Percentiles rank a stretch among this genome's conserved stretches.
phyloP scores from a whole-genome alignment of 2,113 vertebrate species.

The Eptesicus fuscus region DNA sequence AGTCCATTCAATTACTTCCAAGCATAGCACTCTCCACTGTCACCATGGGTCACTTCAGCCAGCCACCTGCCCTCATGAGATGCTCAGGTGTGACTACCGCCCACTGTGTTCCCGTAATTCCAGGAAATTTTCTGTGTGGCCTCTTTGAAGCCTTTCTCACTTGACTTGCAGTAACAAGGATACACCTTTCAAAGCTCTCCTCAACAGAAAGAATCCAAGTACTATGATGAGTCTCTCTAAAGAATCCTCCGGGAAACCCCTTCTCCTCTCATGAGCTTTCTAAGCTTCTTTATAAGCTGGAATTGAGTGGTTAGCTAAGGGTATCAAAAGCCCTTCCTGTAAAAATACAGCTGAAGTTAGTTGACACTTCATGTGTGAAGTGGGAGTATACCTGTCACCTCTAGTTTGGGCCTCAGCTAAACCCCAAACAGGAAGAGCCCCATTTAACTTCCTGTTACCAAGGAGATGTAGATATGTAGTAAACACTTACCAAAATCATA shows the following conservation, averaged over 20 bases:
- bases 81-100: background rate
- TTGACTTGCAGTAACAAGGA: background rate
- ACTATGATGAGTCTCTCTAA: background rate
- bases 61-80: background rate
- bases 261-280: background rate
- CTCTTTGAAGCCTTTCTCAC: background rate
- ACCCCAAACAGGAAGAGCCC: slow-evolving; percentile 35
- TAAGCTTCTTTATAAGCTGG: background rate
- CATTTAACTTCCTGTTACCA: background rate
- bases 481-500: background rate
- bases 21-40: background rate
- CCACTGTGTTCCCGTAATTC: rapidly evolving
- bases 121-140: background rate
- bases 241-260: background rate
- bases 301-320: background rate
- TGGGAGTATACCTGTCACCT: background rate
- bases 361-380: background rate
- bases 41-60: background rate
- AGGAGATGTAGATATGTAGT: background rate
- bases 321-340: background rate
- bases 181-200: background rate
- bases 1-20: background rate
- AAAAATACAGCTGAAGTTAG: background rate
- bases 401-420: background rate
- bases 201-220: background rate